Evolutionary conservation across 2,113 vertebrate genomes (phyloP).

Genomic region (Notechis scutatus): DNA sequence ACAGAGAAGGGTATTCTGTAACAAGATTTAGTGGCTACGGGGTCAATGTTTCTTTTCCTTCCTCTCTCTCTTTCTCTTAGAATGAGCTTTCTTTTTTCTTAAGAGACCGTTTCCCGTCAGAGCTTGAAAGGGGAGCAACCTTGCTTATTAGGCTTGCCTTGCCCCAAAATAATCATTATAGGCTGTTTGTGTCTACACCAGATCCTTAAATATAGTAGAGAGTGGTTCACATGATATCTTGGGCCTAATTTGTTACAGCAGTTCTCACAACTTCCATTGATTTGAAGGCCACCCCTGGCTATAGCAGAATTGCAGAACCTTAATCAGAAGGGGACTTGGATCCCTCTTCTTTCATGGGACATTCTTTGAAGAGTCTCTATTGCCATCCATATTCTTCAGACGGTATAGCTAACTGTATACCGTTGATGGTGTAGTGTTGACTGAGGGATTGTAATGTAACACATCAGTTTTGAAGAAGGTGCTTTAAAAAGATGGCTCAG

Average conservation of each 20-base stretch:
- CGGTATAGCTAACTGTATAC: neutral
- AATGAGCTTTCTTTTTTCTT: neutral
- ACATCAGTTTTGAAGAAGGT: neutral
- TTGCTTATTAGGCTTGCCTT: neutral
- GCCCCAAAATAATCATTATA: neutral
- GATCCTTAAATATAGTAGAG: neutral
- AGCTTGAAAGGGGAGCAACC: neutral
- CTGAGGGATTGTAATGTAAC: neutral
- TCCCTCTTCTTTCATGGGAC: neutral
- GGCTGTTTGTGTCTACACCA: neutral
- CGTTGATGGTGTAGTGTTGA: too few species aligned
- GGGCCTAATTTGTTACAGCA: neutral
- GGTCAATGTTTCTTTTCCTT: neutral
- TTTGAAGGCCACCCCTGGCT: neutral
- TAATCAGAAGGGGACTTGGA: neutral
- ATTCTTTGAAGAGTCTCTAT: neutral
- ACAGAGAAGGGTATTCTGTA: rapidly evolving
- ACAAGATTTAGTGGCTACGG: neutral
- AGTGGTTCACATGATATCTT: neutral
- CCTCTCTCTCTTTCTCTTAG: neutral
- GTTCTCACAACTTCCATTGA: neutral
- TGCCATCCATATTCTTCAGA: neutral
- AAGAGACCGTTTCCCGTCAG: neutral
- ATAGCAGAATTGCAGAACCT: neutral
- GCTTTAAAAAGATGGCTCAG: neutral